Base-by-base conservation (phyloP, 2,113 vertebrate species). In the Orientallactaga bullata region DNA sequence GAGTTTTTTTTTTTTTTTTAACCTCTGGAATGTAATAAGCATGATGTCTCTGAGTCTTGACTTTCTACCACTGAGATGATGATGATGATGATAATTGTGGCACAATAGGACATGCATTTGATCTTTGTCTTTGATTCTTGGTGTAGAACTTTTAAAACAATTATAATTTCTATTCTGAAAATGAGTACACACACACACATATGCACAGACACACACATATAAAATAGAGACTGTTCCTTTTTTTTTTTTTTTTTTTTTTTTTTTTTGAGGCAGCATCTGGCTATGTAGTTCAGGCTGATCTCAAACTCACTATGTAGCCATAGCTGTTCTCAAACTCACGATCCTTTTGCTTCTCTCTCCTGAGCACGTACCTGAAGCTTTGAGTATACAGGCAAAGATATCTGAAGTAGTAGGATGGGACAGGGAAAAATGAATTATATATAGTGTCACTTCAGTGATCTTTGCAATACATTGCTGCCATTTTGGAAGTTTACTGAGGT, bases 1-100 rank as follows among this genome's bases (percentile, higher is more conserved):
- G 30, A 78, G 8, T n/a, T n/a, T n/a, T n/a, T n/a, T n/a, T n/a
- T 93, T 69, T 78, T 51, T 23, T 18, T 84, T 58, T 95, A 23
- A 89, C 47, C 17, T 77, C 23, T 80, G 60, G 35, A 73, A 16
- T 15, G 26, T 30, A 66, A 18, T 35, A 80, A 20, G 8, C 15
- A 80, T 60, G 16, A 51, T 30, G 82, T 74, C 47, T 80, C 73
- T 92, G 84, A 78, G 35, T 55, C 12, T 10, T 87, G 37, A 26
- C 35, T 95, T 95, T 84, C 80, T 16, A 89, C 7, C 28, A 63
- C 0, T 13, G 30, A 90, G 37, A 85, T 69, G 42, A 47, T 8
- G 5, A 47, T 47, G 42, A 47, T 47, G 42, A 47, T 47, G 42
- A 47, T 47, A 20, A 23, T 47, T n/a, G n/a, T 71, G n/a, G 72